A percentile compares a stretch with the other conserved stretches of the same genome.
Conservation (phyloP, 2,113 vertebrate species). For the Cyphomyrus discorhynchus region DNA sequence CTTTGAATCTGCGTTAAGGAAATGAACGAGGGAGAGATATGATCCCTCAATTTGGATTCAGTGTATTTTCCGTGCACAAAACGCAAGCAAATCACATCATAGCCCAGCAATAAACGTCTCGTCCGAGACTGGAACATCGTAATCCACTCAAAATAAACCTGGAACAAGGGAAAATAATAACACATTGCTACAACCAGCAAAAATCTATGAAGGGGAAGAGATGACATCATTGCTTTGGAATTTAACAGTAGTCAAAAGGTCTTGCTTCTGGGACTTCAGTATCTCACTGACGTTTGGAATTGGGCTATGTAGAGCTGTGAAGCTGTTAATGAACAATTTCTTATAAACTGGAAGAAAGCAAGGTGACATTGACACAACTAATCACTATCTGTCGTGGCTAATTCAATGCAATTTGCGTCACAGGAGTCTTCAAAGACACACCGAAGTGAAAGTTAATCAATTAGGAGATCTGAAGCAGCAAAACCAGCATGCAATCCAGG, state of each 20-base stretch:
- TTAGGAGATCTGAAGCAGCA: background rate
- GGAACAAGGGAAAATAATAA: background rate
- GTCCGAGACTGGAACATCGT: background rate
- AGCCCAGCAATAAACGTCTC: background rate
- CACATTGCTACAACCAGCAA: background rate
- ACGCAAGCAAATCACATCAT: background rate
- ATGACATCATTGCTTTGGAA: background rate
- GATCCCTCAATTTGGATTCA: background rate
- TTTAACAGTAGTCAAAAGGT: background rate
- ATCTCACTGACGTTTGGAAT: background rate
- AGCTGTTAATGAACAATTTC: background rate
- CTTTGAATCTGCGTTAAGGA: slow-evolving; percentile 66
- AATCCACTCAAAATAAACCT: background rate
- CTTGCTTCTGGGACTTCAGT: background rate
- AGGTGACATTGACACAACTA: background rate
- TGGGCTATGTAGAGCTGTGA: background rate
- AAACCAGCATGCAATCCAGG: background rate
- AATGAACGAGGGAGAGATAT: background rate
- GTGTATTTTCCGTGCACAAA: background rate
- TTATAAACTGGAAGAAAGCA: background rate
- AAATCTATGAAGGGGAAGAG: background rate
- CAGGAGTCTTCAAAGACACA: background rate
- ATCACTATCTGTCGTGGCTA: background rate
- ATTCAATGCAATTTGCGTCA: background rate
- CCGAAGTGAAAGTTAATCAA: background rate